Conservation (phyloP, 2,888 invertebrate genomes). For the Tipula helvola region DNA sequence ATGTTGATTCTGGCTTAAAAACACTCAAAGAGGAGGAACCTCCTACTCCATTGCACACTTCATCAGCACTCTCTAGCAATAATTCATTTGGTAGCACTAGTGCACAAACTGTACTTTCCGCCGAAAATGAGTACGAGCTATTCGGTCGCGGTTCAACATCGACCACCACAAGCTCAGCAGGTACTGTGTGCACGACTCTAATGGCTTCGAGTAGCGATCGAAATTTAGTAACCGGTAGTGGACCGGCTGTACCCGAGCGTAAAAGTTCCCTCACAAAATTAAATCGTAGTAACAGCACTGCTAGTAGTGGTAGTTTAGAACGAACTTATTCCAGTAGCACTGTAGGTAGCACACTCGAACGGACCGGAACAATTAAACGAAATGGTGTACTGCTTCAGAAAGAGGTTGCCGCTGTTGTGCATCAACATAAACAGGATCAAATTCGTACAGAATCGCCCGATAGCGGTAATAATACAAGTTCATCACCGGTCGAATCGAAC, state of each 20-base stretch:
- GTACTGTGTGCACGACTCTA: slow-evolving; percentile 76
- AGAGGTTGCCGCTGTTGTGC: slow-evolving; percentile 46
- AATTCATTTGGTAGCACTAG: slow-evolving; percentile 57
- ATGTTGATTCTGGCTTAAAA: slow-evolving; percentile 87
- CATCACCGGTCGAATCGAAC: slow-evolving; percentile 56
- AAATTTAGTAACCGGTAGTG: slow-evolving; percentile 41
- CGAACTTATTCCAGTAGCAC: slow-evolving; percentile 38
- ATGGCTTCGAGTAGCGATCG: slow-evolving; percentile 54
- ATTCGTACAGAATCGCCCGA: slow-evolving; percentile 64
- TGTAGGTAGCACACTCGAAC: slow-evolving; percentile 33
- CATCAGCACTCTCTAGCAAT: slow-evolving; percentile 47
- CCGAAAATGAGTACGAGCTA: slow-evolving; percentile 80
- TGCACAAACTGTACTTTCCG: slow-evolving; percentile 55
- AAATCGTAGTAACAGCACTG: slow-evolving; percentile 41
- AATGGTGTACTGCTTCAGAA: slow-evolving; percentile 34
- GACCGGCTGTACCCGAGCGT: slow-evolving; percentile 70
- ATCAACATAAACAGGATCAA: slow-evolving; percentile 31
- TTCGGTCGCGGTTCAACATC: slow-evolving; percentile 87
- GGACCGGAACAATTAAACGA: slow-evolving; percentile 36
- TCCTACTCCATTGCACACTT: slow-evolving; percentile 58
- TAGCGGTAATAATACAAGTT: slow-evolving; percentile 69
- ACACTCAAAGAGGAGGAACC: slow-evolving; percentile 69
- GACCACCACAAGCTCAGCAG: slow-evolving; percentile 81
- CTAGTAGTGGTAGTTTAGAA: slow-evolving; percentile 43
- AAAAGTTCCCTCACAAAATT: slow-evolving; percentile 60